These are phyloP conservation scores for Cebidichthys violaceus DNA, from an alignment of 2,113 vertebrate genomes.

Conservation along the genomic window DNA sequence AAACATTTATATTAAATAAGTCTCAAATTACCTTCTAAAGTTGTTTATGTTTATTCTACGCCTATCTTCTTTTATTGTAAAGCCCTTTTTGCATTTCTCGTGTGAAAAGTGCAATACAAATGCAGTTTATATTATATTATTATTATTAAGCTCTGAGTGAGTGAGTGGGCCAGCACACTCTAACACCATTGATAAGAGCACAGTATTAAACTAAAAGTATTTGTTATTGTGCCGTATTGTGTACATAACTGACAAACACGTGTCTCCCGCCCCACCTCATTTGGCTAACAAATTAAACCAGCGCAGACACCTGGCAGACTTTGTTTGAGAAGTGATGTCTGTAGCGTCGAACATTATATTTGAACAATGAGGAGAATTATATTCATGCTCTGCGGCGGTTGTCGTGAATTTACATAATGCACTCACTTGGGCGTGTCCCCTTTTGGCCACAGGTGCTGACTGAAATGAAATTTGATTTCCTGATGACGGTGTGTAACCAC, in stretches of 20 bases:
- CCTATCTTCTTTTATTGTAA: not conserved
- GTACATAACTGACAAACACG: too few relatives aligned
- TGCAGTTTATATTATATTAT: not conserved
- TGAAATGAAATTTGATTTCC: constrained; percentile 97
- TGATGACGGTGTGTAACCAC: constrained; percentile 93
- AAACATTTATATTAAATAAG: too few relatives aligned
- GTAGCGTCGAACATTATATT: not conserved
- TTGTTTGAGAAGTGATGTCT: not conserved
- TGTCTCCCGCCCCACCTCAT: not conserved
- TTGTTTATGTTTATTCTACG: too few relatives aligned
- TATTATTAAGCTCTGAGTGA: not conserved
- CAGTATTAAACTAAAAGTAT: not conserved
- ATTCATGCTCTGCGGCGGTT: not conserved
- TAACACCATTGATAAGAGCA: not conserved
- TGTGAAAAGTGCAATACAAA: not conserved
- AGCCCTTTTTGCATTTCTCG: not conserved
- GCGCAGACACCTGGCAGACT: too few relatives aligned
- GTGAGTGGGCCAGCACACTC: too few relatives aligned
- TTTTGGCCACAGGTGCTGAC: constrained; percentile 85
- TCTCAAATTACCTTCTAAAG: too few relatives aligned
- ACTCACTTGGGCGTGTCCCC: not conserved
- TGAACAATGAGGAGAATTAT: not conserved
- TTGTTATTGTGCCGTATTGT: not conserved
- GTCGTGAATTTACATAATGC: not conserved
- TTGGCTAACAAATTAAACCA: constrained; percentile 59